These are phyloP conservation scores for Onthophagus sagittarius DNA, from an alignment of 2,888 invertebrate species.

Conservation along the genomic window DNA sequence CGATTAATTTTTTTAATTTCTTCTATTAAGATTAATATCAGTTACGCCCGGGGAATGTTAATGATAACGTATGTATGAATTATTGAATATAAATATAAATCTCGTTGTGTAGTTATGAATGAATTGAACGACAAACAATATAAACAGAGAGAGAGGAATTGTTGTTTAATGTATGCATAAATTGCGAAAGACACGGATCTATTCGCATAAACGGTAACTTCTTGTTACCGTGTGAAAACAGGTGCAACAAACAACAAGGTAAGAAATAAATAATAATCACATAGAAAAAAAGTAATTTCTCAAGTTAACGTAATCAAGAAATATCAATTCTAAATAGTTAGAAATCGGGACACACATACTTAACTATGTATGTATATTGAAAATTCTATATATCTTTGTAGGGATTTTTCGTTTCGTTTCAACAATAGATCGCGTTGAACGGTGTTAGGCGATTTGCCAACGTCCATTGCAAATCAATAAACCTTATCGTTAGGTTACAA, in stretches of 20 bases:
- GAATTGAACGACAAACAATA: background rate
- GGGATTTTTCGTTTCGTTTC: background rate
- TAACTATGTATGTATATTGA: background rate
- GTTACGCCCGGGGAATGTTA: background rate
- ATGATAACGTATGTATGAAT: background rate
- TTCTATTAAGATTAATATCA: background rate
- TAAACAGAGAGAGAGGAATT: background rate
- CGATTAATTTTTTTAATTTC: background rate
- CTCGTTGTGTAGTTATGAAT: background rate
- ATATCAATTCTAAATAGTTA: background rate
- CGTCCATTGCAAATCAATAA: conserved; percentile 11
- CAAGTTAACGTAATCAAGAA: background rate
- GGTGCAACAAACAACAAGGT: background rate
- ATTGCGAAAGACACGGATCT: background rate
- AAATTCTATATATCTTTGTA: background rate
- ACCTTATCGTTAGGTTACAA: conserved; percentile 7
- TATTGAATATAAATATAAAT: background rate
- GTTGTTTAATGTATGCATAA: background rate
- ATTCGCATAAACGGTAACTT: background rate
- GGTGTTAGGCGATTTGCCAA: conserved; percentile 1
- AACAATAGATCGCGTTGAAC: background rate
- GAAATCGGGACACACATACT: background rate
- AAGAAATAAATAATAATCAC: background rate
- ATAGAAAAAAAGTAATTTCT: background rate
- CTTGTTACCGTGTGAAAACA: background rate